Conservation (phyloP, 2,888 invertebrate genomes). For the Dicranocentrus wangi region DNA sequence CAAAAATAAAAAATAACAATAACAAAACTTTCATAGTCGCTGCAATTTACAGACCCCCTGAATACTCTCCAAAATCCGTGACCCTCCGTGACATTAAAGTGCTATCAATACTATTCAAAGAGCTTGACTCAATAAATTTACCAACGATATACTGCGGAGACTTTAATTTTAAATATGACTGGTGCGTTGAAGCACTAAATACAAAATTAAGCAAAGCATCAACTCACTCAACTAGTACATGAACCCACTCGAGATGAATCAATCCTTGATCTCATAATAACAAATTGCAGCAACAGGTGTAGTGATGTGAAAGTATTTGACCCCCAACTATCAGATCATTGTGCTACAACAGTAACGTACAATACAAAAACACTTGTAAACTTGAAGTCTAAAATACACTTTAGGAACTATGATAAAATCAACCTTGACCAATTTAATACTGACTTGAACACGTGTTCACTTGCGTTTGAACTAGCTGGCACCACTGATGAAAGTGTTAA, state of each 20-base stretch:
- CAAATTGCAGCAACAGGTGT: not conserved
- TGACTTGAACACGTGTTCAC: not conserved
- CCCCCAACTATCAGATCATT: not conserved
- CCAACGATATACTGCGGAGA: not conserved
- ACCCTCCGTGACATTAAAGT: not conserved
- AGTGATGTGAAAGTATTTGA: not conserved
- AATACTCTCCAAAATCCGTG: not conserved
- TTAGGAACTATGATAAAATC: not conserved
- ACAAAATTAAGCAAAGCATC: not conserved
- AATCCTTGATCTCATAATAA: conserved; percentile 20
- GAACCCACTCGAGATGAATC: conserved; percentile 1
- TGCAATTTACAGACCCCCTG: conserved; percentile 8
- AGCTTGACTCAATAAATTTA: not conserved
- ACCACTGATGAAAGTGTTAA: not conserved
- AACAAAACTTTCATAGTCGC: not conserved
- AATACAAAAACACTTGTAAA: not conserved
- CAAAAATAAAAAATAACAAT: not conserved
- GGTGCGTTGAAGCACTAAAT: not conserved
- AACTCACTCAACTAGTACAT: not conserved
- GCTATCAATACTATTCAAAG: not conserved
- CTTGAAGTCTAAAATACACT: not conserved
- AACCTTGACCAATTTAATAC: not conserved
- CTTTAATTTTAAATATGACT: not conserved
- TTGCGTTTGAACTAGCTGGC: not conserved
- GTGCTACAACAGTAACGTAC: not conserved